phyloP scores from a whole-genome alignment of 1,140 invertebrate species.

The Drosophila athabasca region DNA sequence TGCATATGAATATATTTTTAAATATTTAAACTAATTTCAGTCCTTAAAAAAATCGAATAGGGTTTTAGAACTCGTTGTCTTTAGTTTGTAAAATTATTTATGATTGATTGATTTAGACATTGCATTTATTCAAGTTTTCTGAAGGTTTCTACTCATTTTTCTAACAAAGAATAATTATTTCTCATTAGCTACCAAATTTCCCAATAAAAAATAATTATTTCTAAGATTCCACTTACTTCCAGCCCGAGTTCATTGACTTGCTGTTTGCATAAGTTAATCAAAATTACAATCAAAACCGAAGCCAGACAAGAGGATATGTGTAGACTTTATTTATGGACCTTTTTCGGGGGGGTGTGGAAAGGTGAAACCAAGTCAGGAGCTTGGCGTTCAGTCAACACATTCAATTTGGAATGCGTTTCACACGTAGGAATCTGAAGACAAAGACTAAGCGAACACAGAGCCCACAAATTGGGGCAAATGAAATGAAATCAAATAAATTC shows the following conservation, averaged over 20 bases:
- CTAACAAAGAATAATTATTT: too few relatives aligned
- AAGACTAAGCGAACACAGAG: slow-evolving; percentile 24
- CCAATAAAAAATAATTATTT: too few relatives aligned
- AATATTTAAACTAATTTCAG: too few relatives aligned
- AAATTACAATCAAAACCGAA: slow-evolving; percentile 27
- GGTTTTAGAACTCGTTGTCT: too few relatives aligned
- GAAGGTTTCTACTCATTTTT: too few relatives aligned
- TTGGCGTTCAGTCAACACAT: slow-evolving; percentile 32
- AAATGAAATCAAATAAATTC: slow-evolving; percentile 73
- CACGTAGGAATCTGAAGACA: slow-evolving; percentile 48
- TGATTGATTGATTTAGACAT: too few relatives aligned
- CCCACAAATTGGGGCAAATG: slow-evolving; percentile 61
- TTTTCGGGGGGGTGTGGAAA: not conserved
- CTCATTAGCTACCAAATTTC: too few relatives aligned
- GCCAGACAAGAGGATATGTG: slow-evolving; percentile 24
- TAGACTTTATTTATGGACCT: slow-evolving; percentile 18
- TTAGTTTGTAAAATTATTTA: too few relatives aligned
- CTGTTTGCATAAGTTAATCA: slow-evolving; percentile 18
- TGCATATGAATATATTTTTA: too few relatives aligned
- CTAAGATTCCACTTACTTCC: not conserved
- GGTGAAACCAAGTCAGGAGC: slow-evolving; percentile 17
- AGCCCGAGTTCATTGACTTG: slow-evolving; percentile 11
- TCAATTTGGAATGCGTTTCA: slow-evolving; percentile 60
- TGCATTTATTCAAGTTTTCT: too few relatives aligned
- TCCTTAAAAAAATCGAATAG: too few relatives aligned